Evolutionary conservation across 2,888 invertebrate species (phyloP).

Genomic region (Tiphia femorata): DNA sequence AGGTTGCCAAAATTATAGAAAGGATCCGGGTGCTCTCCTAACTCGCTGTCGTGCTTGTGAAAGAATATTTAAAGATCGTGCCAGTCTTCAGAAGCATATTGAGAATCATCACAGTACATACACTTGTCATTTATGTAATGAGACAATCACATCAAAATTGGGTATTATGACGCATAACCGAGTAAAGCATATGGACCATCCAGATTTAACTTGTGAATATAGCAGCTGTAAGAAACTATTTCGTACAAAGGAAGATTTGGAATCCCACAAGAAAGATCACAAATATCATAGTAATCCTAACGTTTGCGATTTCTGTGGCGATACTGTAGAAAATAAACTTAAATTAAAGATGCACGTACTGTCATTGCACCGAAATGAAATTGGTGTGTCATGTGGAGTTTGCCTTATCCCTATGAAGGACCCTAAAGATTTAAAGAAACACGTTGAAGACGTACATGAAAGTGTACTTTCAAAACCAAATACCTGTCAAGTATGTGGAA

Average conservation of each 20-base stretch:
- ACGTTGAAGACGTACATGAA: slow-evolving; percentile 71
- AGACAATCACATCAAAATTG: slow-evolving; percentile 72
- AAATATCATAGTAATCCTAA: slow-evolving; percentile 68
- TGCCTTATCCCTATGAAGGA: slow-evolving; percentile 73
- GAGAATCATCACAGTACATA: slow-evolving; percentile 73
- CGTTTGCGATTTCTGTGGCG: slow-evolving; percentile 74
- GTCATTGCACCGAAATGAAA: slow-evolving; percentile 72
- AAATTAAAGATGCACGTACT: slow-evolving; percentile 74
- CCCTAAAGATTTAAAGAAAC: slow-evolving; percentile 72
- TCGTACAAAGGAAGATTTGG: slow-evolving; percentile 70
- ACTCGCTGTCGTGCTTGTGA: slow-evolving; percentile 73
- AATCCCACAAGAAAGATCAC: slow-evolving; percentile 71
- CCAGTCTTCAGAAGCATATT: slow-evolving; percentile 71
- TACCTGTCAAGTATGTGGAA: slow-evolving; percentile 74
- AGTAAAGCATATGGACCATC: slow-evolving; percentile 71
- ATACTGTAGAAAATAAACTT: slow-evolving; percentile 72
- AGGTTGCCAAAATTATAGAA: slow-evolving; percentile 71
- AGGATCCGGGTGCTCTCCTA: slow-evolving; percentile 69
- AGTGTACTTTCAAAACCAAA: slow-evolving; percentile 70
- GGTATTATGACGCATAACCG: slow-evolving; percentile 74
- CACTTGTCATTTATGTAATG: slow-evolving; percentile 71
- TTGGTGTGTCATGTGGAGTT: slow-evolving; percentile 73
- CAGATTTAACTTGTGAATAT: slow-evolving; percentile 70
- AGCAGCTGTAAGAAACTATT: slow-evolving; percentile 71
- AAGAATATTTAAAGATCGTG: slow-evolving; percentile 73